phyloP scores from a whole-genome alignment of 2,797 vertebrate species.

The Coranthus polyacanthus region DNA sequence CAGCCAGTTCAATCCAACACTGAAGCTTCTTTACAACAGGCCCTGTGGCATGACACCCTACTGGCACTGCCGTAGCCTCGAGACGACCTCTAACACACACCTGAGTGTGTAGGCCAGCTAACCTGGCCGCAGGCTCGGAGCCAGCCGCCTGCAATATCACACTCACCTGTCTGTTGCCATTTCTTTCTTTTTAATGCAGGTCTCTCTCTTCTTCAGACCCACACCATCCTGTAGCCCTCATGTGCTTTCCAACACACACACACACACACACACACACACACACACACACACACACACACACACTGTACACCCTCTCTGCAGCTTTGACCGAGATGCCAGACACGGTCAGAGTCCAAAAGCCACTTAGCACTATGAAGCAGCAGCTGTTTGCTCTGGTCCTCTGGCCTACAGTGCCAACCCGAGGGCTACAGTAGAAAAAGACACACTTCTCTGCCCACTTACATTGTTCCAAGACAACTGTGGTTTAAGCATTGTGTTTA shows the following conservation, averaged over 20 bases:
- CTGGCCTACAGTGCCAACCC: constrained; percentile 58
- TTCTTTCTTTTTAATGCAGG: constrained; percentile 52
- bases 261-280: constrained; percentile 24
- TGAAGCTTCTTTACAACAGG: constrained; percentile 60
- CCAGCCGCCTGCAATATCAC: constrained; percentile 72
- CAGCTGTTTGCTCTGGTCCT: constrained; percentile 77
- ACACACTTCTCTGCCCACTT: constrained; percentile 49
- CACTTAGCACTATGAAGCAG: constrained; percentile 75
- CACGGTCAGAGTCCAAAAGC: constrained; percentile 72
- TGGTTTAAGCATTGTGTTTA: constrained; percentile 56
- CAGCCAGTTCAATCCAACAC: constrained; percentile 45
- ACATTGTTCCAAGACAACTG: constrained; percentile 68
- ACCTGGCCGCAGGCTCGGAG: constrained; percentile 65
- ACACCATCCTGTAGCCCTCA: constrained; percentile 21
- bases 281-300: constrained; percentile 20
- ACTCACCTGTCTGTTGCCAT: constrained; percentile 74
- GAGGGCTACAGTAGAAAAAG: constrained; percentile 52
- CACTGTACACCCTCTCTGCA: constrained; percentile 43
- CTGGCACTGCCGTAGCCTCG: constrained; percentile 69
- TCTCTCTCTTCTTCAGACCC: constrained; percentile 29
- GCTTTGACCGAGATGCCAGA: constrained; percentile 75
- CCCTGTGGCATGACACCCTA: constrained; percentile 66
- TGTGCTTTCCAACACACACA: constrained; percentile 31
- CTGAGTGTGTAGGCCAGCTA: constrained; percentile 72
- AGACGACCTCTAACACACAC: constrained; percentile 74